Percentiles rank a stretch among this genome's conserved stretches.
Evolutionary conservation across 2,888 invertebrate species (phyloP).

Genomic region (Hylaea fasciaria): DNA sequence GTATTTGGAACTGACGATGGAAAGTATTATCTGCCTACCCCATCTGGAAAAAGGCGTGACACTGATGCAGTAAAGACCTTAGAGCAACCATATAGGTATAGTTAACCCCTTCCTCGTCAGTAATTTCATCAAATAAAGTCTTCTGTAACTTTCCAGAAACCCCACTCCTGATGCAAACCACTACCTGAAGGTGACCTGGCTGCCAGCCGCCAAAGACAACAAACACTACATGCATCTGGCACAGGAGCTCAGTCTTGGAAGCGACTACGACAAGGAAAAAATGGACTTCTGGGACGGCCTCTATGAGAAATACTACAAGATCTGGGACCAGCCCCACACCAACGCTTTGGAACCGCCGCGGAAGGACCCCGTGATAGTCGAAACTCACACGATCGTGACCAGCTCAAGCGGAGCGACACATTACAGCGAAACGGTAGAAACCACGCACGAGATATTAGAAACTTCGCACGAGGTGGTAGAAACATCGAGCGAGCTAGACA

Average conservation of each 20-base stretch:
- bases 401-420: conserved; percentile 20
- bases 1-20: no score
- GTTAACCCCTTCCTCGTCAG: neutral
- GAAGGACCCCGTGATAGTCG: conserved; percentile 46
- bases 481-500: conserved; percentile 15
- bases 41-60: no score
- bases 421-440: conserved; percentile 1
- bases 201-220: conserved; percentile 71
- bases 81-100: no score
- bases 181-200: conserved; percentile 71
- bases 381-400: conserved; percentile 31
- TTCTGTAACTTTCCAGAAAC: conserved; percentile 60
- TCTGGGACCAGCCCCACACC: conserved; percentile 66
- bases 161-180: conserved; percentile 77
- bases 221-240: conserved; percentile 66
- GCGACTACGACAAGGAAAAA: conserved; percentile 68
- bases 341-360: conserved; percentile 45
- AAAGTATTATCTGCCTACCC: no score
- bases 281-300: conserved; percentile 77
- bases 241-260: conserved; percentile 62
- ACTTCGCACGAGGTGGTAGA: conserved; percentile 16
- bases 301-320: conserved; percentile 71
- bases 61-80: no score
- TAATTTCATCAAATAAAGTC: neutral
- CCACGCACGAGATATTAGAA: conserved; percentile 22